phyloP scores from a whole-genome alignment of 2,888 invertebrate species.

The Heliconius cydno region DNA sequence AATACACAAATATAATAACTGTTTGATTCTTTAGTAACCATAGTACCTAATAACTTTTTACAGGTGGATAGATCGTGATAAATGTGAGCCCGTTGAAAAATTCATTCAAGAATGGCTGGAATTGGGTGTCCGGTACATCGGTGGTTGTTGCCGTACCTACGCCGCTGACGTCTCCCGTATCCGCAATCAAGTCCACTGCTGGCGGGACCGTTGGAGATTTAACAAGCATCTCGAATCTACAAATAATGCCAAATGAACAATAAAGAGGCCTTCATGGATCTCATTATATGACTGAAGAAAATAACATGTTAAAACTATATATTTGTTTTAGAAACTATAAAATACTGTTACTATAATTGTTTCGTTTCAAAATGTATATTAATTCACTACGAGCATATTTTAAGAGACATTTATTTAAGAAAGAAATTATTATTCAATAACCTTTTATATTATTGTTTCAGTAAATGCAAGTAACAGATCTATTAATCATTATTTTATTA shows the following conservation, averaged over 20 bases:
- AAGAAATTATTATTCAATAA: background rate
- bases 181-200: constrained; percentile 83
- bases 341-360: background rate
- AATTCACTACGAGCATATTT: background rate
- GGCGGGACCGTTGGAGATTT: constrained; percentile 75
- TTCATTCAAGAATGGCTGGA: constrained; percentile 92
- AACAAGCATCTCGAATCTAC: constrained; percentile 21
- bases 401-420: background rate
- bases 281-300: constrained; percentile 22
- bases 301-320: background rate
- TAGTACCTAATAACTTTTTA: constrained; percentile 47
- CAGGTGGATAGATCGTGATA: constrained; percentile 89
- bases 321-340: background rate
- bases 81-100: constrained; percentile 87
- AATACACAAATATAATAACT: too few relatives aligned
- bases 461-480: background rate
- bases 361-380: background rate
- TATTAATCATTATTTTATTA: background rate
- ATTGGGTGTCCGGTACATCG: constrained; percentile 91
- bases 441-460: background rate
- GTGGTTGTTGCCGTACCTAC: constrained; percentile 95
- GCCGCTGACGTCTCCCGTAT: constrained; percentile 91
- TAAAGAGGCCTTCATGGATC: background rate
- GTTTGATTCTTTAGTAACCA: background rate
- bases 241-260: constrained; percentile 29